Base-by-base conservation (phyloP, 2,797 vertebrate species). In the Rhyacichthys aspro region DNA sequence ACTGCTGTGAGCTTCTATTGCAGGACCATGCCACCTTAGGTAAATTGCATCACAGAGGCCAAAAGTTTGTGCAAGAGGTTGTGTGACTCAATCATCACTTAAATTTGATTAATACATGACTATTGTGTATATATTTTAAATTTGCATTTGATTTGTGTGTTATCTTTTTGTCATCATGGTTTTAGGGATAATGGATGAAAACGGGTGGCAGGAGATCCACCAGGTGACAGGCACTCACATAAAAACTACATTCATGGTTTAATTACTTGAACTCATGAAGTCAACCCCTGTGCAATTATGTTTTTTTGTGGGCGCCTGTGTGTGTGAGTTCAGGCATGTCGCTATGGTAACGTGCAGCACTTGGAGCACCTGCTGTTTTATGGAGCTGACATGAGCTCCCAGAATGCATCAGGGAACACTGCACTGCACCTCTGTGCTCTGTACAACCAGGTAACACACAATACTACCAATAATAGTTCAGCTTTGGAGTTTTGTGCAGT, bases 121-220 rank as follows among this genome's bases (percentile, higher is more conserved):
- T n/a, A n/a, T n/a, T n/a, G n/a, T n/a, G n/a, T n/a, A 39, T 44
- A 53, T 46, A 3, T 34, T 1, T 1, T 16, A 12, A 0, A 7
- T 38, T 28, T 41, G 42, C 43, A 55, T 5, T 63, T 47, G 38
- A 19, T 42, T 50, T 44, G 43, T 18, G 15, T 53, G 50, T 38
- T 18, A 39, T 41, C 14, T 43, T 52, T 17, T 55, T 56, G 69
- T 87, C 79, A 67, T 80, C 76, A 74, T 82, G 84, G 79, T 88
- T 85, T 45, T 83, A 47, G 97, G 97, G 68, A 96, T 94, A 69
- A 89, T 93, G 0, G 96, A 98, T 0, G 97, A 98, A 84, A 98
- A 98, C 0, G 96, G 97, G 63, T 98, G 97, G 97, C 96, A 98
- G 82, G 97, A 98, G 89, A 96, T 97, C 70, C 97, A 98, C 82